A percentile compares a stretch with the other conserved stretches of the same genome.
phyloP scores from a whole-genome alignment of 2,113 vertebrate genomes.

The Hiodon tergisus region DNA sequence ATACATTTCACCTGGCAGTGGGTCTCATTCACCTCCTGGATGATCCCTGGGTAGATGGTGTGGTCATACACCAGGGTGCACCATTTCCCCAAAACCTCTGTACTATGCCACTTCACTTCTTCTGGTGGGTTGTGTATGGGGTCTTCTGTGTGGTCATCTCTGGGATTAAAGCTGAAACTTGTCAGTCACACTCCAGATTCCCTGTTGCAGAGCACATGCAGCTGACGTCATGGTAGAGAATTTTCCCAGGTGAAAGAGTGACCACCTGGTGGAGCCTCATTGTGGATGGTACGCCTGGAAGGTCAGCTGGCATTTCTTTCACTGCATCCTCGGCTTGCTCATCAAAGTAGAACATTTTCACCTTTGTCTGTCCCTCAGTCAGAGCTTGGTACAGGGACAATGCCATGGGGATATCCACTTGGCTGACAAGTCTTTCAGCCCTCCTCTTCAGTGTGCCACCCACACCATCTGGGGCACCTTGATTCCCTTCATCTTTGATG shows the following conservation, averaged over 20 bases:
- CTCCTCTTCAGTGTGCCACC: constrained; percentile 26
- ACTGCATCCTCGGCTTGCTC: constrained; percentile 2
- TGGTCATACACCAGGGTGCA: constrained; percentile 22
- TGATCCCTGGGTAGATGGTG: constrained; percentile 19
- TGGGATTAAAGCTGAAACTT: constrained; percentile 13
- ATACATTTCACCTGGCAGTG: constrained; percentile 20
- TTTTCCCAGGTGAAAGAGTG: constrained; percentile 9
- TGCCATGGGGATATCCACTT: constrained; percentile 2
- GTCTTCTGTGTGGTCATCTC: constrained; percentile 1
- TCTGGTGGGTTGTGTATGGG: not conserved
- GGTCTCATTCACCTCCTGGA: constrained; percentile 16
- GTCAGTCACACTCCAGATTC: constrained; percentile 7
- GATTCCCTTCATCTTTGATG: too few relatives aligned
- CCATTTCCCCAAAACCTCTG: constrained; percentile 18
- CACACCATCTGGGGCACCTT: constrained; percentile 27
- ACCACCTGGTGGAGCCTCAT: constrained; percentile 19
- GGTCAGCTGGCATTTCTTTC: constrained; percentile 5
- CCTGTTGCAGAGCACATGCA: not conserved
- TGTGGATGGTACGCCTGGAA: constrained; percentile 15
- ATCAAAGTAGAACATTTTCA: constrained; percentile 12
- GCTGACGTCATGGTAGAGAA: not conserved
- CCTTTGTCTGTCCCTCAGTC: not conserved
- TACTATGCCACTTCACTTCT: constrained; percentile 5
- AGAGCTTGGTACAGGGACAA: not conserved
- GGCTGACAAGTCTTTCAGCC: constrained; percentile 22